Conservation (phyloP, 2,797 vertebrate genomes). For the Micrastur ruficollis region DNA sequence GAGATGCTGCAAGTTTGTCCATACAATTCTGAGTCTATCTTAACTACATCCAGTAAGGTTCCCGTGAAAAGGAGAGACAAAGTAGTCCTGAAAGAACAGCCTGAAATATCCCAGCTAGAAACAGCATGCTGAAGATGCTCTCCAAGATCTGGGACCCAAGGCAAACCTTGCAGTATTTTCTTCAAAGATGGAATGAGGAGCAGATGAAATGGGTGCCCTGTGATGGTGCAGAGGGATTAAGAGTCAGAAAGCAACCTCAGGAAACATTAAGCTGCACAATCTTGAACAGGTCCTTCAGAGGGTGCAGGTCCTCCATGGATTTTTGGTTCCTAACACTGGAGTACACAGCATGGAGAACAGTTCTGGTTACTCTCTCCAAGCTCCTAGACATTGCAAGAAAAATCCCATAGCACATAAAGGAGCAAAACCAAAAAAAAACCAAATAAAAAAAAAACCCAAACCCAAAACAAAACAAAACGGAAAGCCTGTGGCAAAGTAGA, state of each 20-base stretch:
- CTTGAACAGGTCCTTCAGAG: neutral
- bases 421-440: neutral
- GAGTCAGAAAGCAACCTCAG: neutral
- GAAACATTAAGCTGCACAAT: neutral
- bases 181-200: neutral
- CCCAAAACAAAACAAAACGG: neutral
- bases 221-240: neutral
- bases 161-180: neutral
- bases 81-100: neutral
- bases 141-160: neutral
- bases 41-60: neutral
- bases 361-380: neutral
- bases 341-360: neutral
- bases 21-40: neutral
- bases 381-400: neutral
- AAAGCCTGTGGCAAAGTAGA: neutral
- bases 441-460: no score
- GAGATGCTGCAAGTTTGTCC: neutral
- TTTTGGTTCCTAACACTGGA: neutral
- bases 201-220: neutral
- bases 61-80: neutral
- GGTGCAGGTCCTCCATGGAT: neutral
- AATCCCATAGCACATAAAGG: fast-evolving
- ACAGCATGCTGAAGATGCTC: neutral
- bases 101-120: neutral